phyloP scores from a whole-genome alignment of 1,140 invertebrate genomes.

The Trichomalopsis sarcophagae region DNA sequence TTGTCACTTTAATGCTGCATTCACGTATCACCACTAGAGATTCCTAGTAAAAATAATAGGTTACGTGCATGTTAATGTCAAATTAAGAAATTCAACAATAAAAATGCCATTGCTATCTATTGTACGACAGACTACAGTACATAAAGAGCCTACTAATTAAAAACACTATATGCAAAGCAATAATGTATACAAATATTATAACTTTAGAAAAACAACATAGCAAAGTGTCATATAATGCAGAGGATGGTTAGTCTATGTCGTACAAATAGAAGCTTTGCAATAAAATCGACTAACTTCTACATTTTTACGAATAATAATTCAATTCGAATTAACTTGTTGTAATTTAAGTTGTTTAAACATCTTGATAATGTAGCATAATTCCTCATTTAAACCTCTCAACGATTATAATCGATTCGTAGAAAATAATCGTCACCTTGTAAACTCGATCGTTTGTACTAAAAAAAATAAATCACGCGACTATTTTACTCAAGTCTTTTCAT shows the following conservation, averaged over 20 bases:
- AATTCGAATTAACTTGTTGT: background rate
- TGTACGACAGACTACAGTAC: background rate
- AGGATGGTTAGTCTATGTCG: background rate
- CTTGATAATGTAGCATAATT: background rate
- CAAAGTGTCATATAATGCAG: background rate
- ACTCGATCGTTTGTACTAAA: constrained; percentile 29
- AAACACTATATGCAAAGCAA: background rate
- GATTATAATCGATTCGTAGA: background rate
- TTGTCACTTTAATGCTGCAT: constrained; percentile 12
- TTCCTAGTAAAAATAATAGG: constrained; percentile 36
- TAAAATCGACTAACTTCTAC: constrained; percentile 31
- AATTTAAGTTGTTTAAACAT: background rate
- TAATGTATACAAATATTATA: background rate
- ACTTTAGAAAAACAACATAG: background rate
- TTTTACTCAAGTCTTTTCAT: constrained; percentile 37
- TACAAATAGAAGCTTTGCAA: background rate
- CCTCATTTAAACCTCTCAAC: background rate
- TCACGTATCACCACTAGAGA: background rate
- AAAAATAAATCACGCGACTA: constrained; percentile 35
- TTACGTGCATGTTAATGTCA: constrained; percentile 22
- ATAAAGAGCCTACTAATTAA: background rate
- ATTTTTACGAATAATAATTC: constrained; percentile 13
- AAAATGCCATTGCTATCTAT: background rate
- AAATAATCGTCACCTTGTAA: background rate
- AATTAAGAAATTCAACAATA: constrained; percentile 31